Evolutionary conservation across 2,797 vertebrate genomes (phyloP), one percentile per base, ranked within the genome.

Genomic region (Poeciliopsis paucimaculata): DNA sequence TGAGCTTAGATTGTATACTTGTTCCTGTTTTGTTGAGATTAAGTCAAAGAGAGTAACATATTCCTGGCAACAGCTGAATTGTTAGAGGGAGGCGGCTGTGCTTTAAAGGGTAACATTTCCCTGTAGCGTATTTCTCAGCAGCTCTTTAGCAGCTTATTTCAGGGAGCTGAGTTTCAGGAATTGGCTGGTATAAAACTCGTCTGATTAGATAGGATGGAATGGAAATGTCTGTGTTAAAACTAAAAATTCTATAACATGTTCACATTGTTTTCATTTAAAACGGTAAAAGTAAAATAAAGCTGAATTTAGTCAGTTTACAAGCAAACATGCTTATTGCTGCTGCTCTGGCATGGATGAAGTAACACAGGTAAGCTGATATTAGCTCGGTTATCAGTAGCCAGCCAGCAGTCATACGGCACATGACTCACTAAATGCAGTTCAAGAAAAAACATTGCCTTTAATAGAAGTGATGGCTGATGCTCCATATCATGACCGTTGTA

Each of bases 11-110:
- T 46, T 71, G n/a, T 15, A 28, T 71, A n/a, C 41, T 43, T 43
- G 68, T 71, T n/a, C 26, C 66, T 45, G 36, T 68, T 43, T 70
- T 15, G 39, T n/a, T 70, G 26, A 71, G 68, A 46, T 71, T 71
- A 46, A 16, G 68, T 45, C 26, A 71, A 68, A 39, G 34, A 41
- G 18, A 68, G 34, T 68, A 26, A 68, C 64, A 39, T 39, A 26
- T 36, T 23, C 11, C 57, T 3, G 41, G 64, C 20, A 41, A 26
- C 20, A 68, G 34, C 9, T 41, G 64, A 68, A 68, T 3, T 23
- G 18, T 68, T 26, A 41, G 64, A 68, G 31, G 60, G 28, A 64
- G 60, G 6, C 15, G 7, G 39, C 66, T 70, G 23, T 70, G 39
- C 23, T 70, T 41, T 43, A 70, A 70, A 70, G 36, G 23, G 66